Percentiles rank a stretch among this genome's conserved stretches.
Evolutionary conservation across 1,140 invertebrate genomes (phyloP).

Genomic region (Leptoteleia sp.): DNA sequence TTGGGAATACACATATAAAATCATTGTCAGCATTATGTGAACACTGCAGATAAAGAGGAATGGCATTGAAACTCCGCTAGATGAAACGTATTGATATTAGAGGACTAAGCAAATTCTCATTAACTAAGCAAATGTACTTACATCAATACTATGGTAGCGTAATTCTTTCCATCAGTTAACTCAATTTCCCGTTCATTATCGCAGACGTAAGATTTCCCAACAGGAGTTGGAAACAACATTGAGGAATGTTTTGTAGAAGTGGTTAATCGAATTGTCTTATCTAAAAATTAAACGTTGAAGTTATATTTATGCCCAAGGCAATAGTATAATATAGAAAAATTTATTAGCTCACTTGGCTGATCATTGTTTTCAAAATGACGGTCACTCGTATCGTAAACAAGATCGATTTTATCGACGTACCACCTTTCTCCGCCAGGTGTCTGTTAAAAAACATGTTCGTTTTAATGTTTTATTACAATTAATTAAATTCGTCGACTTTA

Average conservation of each 20-base stretch:
- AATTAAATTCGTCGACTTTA: not conserved
- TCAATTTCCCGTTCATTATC: conserved; percentile 83
- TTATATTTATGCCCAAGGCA: too few relatives aligned
- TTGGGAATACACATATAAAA: too few relatives aligned
- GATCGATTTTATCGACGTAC: conserved; percentile 88
- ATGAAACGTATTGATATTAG: too few relatives aligned
- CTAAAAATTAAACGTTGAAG: too few relatives aligned
- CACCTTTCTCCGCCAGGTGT: conserved; percentile 91
- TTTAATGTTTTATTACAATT: not conserved
- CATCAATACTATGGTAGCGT: conserved; percentile 75
- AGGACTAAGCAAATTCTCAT: too few relatives aligned
- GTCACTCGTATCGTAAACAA: conserved; percentile 83
- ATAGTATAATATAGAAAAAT: too few relatives aligned
- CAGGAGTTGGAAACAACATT: conserved; percentile 90
- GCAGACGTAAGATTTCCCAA: conserved; percentile 91
- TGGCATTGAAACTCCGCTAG: too few relatives aligned
- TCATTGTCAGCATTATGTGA: too few relatives aligned
- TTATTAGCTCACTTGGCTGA: conserved; percentile 77
- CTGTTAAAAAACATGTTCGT: conserved; percentile 70
- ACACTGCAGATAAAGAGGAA: too few relatives aligned
- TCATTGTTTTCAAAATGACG: conserved; percentile 82
- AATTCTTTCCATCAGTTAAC: conserved; percentile 74
- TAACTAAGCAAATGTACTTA: conserved; percentile 51
- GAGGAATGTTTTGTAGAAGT: conserved; percentile 82
- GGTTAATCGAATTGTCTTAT: conserved; percentile 82